Percentiles rank a stretch among this genome's conserved stretches.
Conservation (phyloP, 2,888 invertebrate genomes). For the Perdita meconis region DNA sequence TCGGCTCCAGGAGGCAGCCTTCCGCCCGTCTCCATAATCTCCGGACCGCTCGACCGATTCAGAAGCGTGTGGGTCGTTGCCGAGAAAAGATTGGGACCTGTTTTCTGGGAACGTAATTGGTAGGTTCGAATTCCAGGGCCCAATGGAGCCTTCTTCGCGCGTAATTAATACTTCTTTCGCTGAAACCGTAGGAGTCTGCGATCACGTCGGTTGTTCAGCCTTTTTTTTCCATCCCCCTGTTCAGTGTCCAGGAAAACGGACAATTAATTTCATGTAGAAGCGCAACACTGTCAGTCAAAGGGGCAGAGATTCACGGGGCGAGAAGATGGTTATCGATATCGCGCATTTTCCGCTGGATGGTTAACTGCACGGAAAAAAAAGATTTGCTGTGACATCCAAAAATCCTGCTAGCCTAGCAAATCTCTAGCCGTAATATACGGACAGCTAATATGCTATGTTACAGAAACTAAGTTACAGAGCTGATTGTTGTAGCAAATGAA, state of each 20-base stretch:
- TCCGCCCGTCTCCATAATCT: constrained; percentile 11
- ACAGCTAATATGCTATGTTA: too few species aligned
- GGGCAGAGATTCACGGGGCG: constrained; percentile 21
- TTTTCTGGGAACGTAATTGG: constrained; percentile 78
- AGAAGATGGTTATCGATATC: constrained; percentile 51
- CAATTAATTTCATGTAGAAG: constrained; percentile 34
- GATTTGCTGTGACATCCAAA: too few species aligned
- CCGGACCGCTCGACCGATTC: background rate
- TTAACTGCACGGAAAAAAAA: too few species aligned
- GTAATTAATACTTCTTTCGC: constrained; percentile 81
- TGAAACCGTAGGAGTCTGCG: constrained; percentile 17
- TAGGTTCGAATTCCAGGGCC: constrained; percentile 79
- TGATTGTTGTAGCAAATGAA: too few species aligned
- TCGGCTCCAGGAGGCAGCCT: background rate
- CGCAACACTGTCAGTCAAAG: background rate
- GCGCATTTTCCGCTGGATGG: constrained; percentile 54
- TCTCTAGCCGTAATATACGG: too few species aligned
- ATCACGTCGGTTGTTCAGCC: background rate
- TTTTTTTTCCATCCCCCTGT: background rate
- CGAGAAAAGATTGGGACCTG: background rate
- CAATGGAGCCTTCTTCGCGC: constrained; percentile 68
- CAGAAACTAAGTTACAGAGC: too few species aligned
- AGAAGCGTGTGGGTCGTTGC: too few species aligned
- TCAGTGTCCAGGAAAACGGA: background rate
- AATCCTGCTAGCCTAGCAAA: too few species aligned